phyloP scores from a whole-genome alignment of 2,888 invertebrate genomes.

The Phrixothrix hirtus region DNA sequence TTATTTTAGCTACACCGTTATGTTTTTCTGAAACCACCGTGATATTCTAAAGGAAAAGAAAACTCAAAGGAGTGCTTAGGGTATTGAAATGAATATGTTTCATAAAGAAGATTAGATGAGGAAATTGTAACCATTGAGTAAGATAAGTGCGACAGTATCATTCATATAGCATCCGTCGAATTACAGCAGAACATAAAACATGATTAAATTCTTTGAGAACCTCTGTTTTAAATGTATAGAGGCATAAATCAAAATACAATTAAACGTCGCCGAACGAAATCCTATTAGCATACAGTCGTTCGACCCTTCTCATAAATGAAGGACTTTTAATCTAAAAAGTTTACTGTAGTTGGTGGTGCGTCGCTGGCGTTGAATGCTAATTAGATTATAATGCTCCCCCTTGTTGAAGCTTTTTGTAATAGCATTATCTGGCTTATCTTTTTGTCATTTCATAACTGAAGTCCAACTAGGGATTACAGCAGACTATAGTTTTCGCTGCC shows the following conservation, averaged over 20 bases:
- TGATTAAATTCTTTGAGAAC: background rate
- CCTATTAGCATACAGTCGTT: conserved; percentile 27
- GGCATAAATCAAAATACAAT: conserved; percentile 25
- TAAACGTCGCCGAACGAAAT: conserved; percentile 25
- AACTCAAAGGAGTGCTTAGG: no score
- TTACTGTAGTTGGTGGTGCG: conserved; percentile 30
- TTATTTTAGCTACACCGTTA: no score
- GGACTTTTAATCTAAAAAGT: conserved; percentile 33
- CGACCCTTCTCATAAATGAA: conserved; percentile 29
- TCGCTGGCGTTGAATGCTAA: conserved; percentile 33
- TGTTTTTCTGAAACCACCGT: no score
- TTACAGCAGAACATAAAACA: background rate
- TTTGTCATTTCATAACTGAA: conserved; percentile 44
- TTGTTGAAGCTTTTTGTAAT: conserved; percentile 46
- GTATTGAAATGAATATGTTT: no score
- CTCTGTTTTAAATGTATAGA: background rate
- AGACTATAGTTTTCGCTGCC: conserved; percentile 22
- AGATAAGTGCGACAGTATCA: background rate
- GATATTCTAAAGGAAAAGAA: no score
- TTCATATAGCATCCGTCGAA: background rate
- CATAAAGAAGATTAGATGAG: background rate
- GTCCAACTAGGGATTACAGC: conserved; percentile 35
- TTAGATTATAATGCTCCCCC: conserved; percentile 35
- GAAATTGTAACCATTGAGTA: background rate
- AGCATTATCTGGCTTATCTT: conserved; percentile 48